A percentile compares a stretch with the other conserved stretches of the same genome.
Conservation (phyloP, 2,113 vertebrate genomes). For the Odontesthes bonariensis region DNA sequence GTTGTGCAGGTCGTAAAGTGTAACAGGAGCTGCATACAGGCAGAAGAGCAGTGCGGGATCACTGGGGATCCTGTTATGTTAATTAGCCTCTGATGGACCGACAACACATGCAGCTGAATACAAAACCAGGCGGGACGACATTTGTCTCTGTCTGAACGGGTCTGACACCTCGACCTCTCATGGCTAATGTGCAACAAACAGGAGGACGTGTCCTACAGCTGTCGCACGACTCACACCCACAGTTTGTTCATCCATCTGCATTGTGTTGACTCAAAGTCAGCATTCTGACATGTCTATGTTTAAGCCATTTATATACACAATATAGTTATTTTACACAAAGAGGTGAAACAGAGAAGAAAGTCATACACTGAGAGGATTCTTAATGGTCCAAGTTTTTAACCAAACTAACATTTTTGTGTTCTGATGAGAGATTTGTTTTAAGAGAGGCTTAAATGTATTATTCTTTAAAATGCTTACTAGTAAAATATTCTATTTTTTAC, state of each 20-base stretch:
- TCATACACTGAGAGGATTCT: too few species aligned
- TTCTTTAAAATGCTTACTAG: too few species aligned
- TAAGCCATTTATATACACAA: too few species aligned
- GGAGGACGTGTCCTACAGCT: conserved; percentile 51
- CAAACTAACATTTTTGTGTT: too few species aligned
- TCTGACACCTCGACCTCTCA: conserved; percentile 78
- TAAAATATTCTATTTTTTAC: too few species aligned
- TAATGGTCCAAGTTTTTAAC: too few species aligned
- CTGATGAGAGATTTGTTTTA: too few species aligned
- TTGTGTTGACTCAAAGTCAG: background rate
- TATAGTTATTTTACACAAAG: too few species aligned
- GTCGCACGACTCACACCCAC: background rate
- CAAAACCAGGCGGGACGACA: conserved; percentile 81
- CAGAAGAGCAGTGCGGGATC: conserved; percentile 82
- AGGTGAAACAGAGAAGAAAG: too few species aligned
- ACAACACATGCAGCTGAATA: conserved; percentile 90
- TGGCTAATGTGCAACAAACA: conserved; percentile 63
- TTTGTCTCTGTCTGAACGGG: conserved; percentile 77
- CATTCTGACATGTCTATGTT: too few species aligned
- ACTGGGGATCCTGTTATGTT: conserved; percentile 90
- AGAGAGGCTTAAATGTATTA: too few species aligned
- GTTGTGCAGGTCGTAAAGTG: conserved; percentile 71
- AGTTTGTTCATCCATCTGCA: background rate
- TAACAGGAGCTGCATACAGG: conserved; percentile 85
- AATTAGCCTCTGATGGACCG: conserved; percentile 93